Evolutionary conservation across 2,888 invertebrate genomes (phyloP).

Genomic region (Dicycla oo): DNA sequence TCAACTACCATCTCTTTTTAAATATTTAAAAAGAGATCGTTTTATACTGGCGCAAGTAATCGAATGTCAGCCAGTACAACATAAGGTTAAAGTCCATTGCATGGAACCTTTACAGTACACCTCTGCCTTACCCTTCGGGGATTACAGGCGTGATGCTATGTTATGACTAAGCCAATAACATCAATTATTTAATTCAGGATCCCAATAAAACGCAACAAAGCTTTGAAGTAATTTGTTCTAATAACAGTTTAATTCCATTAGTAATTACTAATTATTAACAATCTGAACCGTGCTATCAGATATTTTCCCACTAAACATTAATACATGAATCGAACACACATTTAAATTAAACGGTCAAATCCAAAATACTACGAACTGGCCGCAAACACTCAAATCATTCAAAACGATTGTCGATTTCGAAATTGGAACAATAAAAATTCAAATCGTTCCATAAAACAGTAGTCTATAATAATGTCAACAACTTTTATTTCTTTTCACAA

Average conservation of each 20-base stretch:
- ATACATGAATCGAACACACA: constrained; percentile 30
- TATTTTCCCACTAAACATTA: constrained; percentile 27
- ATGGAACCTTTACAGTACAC: no score
- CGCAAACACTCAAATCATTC: constrained; percentile 50
- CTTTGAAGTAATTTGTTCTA: constrained; percentile 7
- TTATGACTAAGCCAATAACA: neutral
- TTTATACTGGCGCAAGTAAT: no score
- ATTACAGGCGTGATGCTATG: neutral
- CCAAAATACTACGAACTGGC: constrained; percentile 48
- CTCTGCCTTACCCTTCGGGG: neutral
- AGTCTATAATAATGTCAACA: constrained; percentile 73
- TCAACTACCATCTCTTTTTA: no score
- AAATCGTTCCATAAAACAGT: constrained; percentile 71
- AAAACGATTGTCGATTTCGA: constrained; percentile 45
- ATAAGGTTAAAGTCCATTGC: no score
- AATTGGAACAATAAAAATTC: constrained; percentile 62
- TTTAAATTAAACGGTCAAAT: constrained; percentile 33
- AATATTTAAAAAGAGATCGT: no score
- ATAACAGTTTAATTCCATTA: constrained; percentile 2
- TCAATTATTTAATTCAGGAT: constrained; percentile 19
- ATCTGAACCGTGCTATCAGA: constrained; percentile 13
- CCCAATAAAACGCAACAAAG: neutral
- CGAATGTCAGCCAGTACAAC: no score
- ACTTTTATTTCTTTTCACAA: constrained; percentile 69
- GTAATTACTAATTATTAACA: constrained; percentile 23